Conservation (phyloP, 1,140 invertebrate species). For the Caenorhabditis briggsae region DNA sequence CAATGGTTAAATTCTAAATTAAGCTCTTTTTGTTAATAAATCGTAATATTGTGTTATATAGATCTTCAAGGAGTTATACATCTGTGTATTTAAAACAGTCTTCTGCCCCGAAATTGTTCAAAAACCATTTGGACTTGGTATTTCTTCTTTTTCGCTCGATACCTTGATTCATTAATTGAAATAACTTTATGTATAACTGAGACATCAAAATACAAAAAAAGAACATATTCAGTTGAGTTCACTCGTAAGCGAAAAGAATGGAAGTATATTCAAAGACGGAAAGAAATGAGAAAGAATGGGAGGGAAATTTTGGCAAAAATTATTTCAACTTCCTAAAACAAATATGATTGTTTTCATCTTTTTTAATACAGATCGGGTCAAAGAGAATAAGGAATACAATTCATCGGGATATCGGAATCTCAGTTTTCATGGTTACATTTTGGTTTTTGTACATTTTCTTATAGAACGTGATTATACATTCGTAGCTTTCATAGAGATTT, state of each 20-base stretch:
- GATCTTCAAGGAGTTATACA: too few relatives aligned
- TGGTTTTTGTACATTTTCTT: not conserved
- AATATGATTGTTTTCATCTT: too few relatives aligned
- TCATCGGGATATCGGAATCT: slow-evolving; percentile 41
- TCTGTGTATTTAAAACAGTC: too few relatives aligned
- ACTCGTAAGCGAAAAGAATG: slow-evolving; percentile 43
- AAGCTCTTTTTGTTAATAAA: too few relatives aligned
- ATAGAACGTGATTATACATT: slow-evolving; percentile 4
- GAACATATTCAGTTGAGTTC: not conserved
- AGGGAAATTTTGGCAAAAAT: slow-evolving; percentile 31
- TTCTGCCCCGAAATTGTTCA: too few relatives aligned
- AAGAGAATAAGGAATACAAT: not conserved
- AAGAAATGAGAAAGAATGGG: not conserved
- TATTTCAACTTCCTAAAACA: slow-evolving; percentile 18
- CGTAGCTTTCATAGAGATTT: slow-evolving; percentile 32
- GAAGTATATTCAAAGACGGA: not conserved
- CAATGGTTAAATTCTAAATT: too few relatives aligned
- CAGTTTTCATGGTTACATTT: not conserved
- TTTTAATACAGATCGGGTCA: not conserved
- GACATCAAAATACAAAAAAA: too few relatives aligned
- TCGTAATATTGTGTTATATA: too few relatives aligned
- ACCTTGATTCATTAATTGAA: too few relatives aligned
- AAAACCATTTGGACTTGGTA: too few relatives aligned
- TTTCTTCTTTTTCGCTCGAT: too few relatives aligned
- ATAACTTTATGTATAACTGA: too few relatives aligned